Base-by-base conservation (phyloP, 2,888 invertebrate species). In the Teinopalpus imperialis region DNA sequence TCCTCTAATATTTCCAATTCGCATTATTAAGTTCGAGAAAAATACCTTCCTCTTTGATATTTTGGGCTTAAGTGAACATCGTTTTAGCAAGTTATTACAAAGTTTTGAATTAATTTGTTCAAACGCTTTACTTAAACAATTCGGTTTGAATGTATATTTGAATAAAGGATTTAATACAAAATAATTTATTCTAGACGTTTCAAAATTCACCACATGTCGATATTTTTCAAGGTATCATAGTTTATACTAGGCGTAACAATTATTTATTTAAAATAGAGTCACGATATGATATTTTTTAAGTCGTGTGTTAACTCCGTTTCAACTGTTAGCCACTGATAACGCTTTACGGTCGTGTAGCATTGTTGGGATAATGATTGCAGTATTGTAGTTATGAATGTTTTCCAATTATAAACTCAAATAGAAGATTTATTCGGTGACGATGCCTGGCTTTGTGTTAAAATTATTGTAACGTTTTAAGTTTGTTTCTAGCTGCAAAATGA, bases 1-100 rank as follows among this genome's bases (percentile, higher is more conserved):
- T 37, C 24, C 9, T 35, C 34, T 39, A 51, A 44, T 34, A 37
- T 39, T n/a, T 35, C 21, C 9, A 16, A 42, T 7, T 21, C 7
- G 16, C 12, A 26, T 16, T 26, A 2, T 26, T 26, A 30, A 16
- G 16, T 20, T 34, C 10, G 30, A 40, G 30, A 30, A 30, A 40
- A 40, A 30, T 30, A n/a, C n/a, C 27, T 12, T 7, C 8, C 6
- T n/a, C 8, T 7, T 7, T 9, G 9, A 14, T 37, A 13, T 18
- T 37, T 37, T 26, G 16, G 16, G 20, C 16, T 27, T 39, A 12
- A 29, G 14, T 23, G 29, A 27, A 39, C 27, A 39, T 29, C 13
- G 13, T 26, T 9, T 9, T 16, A 16, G 8, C 16, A 30, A n/a
- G n/a, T n/a, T n/a, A n/a, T n/a, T n/a, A n/a, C n/a, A n/a, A n/a